Conservation (phyloP, 53 echinoderm and acorn worm genomes). For the Mesocentrotus franciscanus region DNA sequence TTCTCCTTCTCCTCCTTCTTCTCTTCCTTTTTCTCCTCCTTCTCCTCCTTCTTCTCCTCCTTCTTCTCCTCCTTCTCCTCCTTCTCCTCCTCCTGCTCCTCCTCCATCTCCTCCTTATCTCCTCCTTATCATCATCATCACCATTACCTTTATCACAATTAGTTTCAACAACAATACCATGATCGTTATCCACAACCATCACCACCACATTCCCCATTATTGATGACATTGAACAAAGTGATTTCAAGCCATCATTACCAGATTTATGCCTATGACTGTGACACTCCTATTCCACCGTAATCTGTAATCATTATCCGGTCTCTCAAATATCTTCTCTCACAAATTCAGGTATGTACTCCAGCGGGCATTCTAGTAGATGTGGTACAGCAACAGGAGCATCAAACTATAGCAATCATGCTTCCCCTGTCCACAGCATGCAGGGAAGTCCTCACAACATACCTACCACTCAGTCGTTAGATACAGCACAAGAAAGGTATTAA, state of each 20-base stretch:
- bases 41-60: neutral
- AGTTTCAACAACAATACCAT: neutral
- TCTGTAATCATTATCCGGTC: neutral
- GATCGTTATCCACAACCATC: neutral
- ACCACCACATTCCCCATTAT: neutral
- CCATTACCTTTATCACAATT: neutral
- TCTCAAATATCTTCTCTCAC: neutral
- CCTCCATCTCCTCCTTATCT: neutral
- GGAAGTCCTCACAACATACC: constrained; percentile 87
- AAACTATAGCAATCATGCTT: constrained; percentile 95
- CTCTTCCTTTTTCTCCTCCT: neutral
- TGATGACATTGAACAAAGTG: too few relatives aligned
- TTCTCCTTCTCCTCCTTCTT: neutral
- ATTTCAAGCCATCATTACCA: neutral
- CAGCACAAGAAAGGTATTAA: constrained; percentile 71
- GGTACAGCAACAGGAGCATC: constrained; percentile 92
- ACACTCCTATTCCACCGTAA: too few relatives aligned
- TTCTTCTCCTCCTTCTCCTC: neutral
- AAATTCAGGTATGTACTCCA: constrained; percentile 86
- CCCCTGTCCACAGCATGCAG: constrained; percentile 93
- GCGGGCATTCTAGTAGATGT: constrained; percentile 96
- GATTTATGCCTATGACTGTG: too few relatives aligned
- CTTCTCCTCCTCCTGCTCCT: neutral
- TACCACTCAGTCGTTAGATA: constrained; percentile 79
- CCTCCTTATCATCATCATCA: neutral